These are phyloP conservation scores for Trichopoda pennipes DNA, from an alignment of 2,888 invertebrate species.

Conservation along the genomic window DNA sequence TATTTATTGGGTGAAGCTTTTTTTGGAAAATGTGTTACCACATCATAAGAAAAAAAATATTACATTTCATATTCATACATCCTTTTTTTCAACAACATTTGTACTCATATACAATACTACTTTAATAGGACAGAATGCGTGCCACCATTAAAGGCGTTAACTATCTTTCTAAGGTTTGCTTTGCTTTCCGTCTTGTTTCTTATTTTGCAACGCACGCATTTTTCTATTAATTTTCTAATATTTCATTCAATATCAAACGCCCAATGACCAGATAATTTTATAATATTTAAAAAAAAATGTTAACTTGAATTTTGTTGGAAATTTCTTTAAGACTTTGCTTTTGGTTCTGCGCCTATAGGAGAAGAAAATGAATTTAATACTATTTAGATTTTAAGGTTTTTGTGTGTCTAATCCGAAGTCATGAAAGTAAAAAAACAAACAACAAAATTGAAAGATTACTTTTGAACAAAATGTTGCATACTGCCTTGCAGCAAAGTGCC, in stretches of 20 bases:
- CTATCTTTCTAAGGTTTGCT: conserved; percentile 37
- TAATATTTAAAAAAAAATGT: too few species aligned
- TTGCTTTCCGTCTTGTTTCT: conserved; percentile 47
- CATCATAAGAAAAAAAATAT: conserved; percentile 73
- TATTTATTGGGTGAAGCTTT: conserved; percentile 50
- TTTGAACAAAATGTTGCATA: too few species aligned
- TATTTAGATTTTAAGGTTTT: too few species aligned
- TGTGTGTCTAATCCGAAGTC: too few species aligned
- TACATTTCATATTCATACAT: conserved; percentile 64
- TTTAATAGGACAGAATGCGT: conserved; percentile 32
- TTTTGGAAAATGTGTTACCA: conserved; percentile 75
- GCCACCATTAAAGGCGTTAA: conserved; percentile 66
- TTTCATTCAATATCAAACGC: conserved; percentile 57
- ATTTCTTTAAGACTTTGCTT: too few species aligned
- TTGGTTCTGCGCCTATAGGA: too few species aligned
- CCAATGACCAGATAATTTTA: conserved; percentile 56
- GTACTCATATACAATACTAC: not conserved
- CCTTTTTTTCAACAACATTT: conserved; percentile 23
- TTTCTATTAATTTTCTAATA: conserved; percentile 64
- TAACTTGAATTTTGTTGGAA: too few species aligned
- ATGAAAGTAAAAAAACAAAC: too few species aligned
- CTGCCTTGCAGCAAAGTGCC: too few species aligned
- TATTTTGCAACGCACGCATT: conserved; percentile 60
- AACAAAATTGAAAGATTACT: too few species aligned
- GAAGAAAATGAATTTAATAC: too few species aligned